phyloP scores from a whole-genome alignment of 1,140 invertebrate genomes.

The Meloidogyne exigua region DNA sequence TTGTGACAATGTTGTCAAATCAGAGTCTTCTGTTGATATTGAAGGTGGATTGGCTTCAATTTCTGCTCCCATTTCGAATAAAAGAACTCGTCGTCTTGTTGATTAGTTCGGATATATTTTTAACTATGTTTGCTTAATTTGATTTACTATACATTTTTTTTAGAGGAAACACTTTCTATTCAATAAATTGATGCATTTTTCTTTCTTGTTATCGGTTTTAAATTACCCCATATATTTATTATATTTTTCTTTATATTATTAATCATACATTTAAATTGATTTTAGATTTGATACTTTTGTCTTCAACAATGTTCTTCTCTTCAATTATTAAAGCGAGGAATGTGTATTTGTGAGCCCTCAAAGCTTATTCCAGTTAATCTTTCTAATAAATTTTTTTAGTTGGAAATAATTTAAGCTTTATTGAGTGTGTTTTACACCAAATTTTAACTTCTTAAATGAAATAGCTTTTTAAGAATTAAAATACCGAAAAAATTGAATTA shows the following conservation, averaged over 20 bases:
- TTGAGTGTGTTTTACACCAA: too few relatives aligned
- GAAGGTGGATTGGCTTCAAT: background rate
- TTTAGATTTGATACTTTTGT: too few relatives aligned
- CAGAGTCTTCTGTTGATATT: background rate
- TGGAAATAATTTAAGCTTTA: too few relatives aligned
- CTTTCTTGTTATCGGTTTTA: background rate
- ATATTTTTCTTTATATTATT: background rate
- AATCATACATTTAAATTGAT: conserved; percentile 13
- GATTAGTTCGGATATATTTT: background rate
- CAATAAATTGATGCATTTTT: background rate
- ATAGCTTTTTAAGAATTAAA: too few relatives aligned
- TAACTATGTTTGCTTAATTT: background rate
- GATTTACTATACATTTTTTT: background rate
- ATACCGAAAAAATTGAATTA: too few relatives aligned
- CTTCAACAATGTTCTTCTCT: too few relatives aligned
- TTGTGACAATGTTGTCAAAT: background rate
- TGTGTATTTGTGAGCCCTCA: too few relatives aligned
- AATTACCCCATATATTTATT: background rate
- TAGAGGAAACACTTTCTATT: background rate
- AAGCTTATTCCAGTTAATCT: too few relatives aligned
- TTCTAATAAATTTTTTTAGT: too few relatives aligned
- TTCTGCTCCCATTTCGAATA: background rate
- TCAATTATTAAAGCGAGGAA: too few relatives aligned
- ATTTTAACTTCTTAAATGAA: too few relatives aligned
- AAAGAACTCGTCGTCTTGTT: background rate